Conservation (phyloP, 2,113 vertebrate genomes). For the Corynorhinus townsendii region DNA sequence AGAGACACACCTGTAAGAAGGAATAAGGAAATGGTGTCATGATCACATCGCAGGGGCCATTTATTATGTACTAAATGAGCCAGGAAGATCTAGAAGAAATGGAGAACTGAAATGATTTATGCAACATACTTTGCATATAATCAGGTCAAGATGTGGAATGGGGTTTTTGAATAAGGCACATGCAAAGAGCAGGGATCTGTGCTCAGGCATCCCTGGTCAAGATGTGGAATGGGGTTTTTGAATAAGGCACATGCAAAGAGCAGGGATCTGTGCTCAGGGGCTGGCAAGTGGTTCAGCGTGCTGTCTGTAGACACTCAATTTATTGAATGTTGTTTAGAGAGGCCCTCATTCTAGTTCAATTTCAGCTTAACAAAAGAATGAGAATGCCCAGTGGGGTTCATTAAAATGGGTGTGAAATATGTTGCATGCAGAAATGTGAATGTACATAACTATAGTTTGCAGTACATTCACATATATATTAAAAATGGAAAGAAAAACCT, state of each 20-base stretch:
- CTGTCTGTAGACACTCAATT: not conserved
- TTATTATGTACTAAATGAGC: not conserved
- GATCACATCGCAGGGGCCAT: not conserved
- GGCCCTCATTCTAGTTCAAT: conserved; percentile 9
- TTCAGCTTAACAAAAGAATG: conserved; percentile 31
- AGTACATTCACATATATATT: conserved; percentile 21
- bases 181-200: not conserved
- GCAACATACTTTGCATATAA: not conserved
- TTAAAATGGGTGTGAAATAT: conserved; percentile 56
- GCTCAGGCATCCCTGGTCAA: too few species aligned
- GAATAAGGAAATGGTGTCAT: not conserved
- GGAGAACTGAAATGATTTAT: not conserved
- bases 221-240: not conserved
- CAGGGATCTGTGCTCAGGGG: not conserved
- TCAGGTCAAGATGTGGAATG: not conserved
- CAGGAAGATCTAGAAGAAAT: not conserved
- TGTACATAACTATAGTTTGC: not conserved
- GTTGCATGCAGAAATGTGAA: conserved; percentile 8
- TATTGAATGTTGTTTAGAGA: conserved; percentile 29
- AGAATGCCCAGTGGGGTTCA: conserved; percentile 51
- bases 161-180: not conserved
- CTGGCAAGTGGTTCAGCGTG: not conserved
- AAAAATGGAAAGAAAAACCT: conserved; percentile 29
- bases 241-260: not conserved
- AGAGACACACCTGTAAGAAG: not conserved